These are phyloP conservation scores for Semaprochilodus insignis DNA, from an alignment of 2,797 vertebrate genomes.

Conservation along the genomic window DNA sequence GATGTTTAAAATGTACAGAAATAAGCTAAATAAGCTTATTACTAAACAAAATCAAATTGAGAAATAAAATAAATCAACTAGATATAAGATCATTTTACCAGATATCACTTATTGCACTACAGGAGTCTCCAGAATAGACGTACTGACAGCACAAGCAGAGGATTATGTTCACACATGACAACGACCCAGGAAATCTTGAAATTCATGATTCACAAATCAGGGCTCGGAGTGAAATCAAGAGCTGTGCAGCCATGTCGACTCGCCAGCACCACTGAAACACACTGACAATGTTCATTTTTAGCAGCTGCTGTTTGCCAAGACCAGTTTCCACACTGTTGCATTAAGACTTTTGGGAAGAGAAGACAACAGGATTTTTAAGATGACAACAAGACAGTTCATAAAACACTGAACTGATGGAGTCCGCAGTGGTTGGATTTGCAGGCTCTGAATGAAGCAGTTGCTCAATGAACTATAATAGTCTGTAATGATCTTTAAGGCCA, in stretches of 20 bases:
- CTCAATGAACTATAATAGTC: neutral
- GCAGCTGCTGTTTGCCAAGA: neutral
- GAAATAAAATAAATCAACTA: too few species aligned
- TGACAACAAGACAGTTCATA: neutral
- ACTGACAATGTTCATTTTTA: neutral
- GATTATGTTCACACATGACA: neutral
- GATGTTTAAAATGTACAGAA: too few species aligned
- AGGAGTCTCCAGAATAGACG: neutral
- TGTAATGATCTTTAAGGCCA: neutral
- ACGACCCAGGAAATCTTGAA: neutral
- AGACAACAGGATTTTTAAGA: neutral
- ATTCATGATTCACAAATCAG: neutral
- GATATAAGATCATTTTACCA: too few species aligned
- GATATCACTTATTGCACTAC: too few species aligned
- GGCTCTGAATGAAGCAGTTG: neutral
- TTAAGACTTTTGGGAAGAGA: neutral
- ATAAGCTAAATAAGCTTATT: too few species aligned
- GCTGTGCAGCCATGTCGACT: neutral
- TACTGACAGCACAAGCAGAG: neutral
- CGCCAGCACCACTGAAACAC: neutral
- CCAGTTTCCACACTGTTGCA: neutral
- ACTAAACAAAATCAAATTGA: too few species aligned
- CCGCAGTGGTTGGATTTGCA: neutral
- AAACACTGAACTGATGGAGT: neutral
- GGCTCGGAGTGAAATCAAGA: neutral